phyloP scores from a whole-genome alignment of 2,797 vertebrate species.

The Gymnoscopelus microlampas region DNA sequence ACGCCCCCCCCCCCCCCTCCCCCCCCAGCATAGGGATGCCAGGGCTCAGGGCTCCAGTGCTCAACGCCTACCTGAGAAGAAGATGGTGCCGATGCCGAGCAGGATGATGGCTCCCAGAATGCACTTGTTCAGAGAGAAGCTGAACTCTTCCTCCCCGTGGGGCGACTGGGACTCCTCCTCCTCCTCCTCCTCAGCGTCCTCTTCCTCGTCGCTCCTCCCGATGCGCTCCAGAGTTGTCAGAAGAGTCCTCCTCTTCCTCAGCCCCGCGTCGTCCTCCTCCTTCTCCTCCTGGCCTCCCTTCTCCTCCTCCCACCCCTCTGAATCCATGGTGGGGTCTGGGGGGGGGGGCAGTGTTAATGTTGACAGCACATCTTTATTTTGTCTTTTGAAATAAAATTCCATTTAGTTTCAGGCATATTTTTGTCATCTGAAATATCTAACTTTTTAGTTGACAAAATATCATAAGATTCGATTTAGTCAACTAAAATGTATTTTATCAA shows the following conservation, averaged over 20 bases:
- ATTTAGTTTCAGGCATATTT: too few species aligned
- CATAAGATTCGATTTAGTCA: too few species aligned
- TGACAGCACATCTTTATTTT: too few species aligned
- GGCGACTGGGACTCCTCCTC: conserved; percentile 75
- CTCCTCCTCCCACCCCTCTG: conserved; percentile 51
- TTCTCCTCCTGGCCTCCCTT: conserved; percentile 61
- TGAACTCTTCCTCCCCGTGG: conserved; percentile 64
- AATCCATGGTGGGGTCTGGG: conserved; percentile 51
- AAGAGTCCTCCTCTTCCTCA: conserved; percentile 71
- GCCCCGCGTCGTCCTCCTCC: conserved; percentile 36
- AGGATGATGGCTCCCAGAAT: conserved; percentile 82
- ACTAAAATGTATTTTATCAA: too few species aligned
- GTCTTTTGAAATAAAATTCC: too few species aligned
- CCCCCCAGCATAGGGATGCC: too few species aligned
- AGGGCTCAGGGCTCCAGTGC: too few species aligned
- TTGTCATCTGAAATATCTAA: too few species aligned
- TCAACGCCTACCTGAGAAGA: conserved; percentile 74
- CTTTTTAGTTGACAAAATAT: too few species aligned
- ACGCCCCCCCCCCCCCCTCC: too few species aligned
- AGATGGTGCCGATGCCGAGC: conserved; percentile 81
- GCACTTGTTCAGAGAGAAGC: conserved; percentile 85
- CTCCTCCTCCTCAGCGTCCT: conserved; percentile 53
- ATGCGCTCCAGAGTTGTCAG: conserved; percentile 72
- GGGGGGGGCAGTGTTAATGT: background rate
- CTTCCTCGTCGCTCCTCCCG: conserved; percentile 46